Conservation (phyloP, 2,888 invertebrate species). For the Drosophila peninsularis region DNA sequence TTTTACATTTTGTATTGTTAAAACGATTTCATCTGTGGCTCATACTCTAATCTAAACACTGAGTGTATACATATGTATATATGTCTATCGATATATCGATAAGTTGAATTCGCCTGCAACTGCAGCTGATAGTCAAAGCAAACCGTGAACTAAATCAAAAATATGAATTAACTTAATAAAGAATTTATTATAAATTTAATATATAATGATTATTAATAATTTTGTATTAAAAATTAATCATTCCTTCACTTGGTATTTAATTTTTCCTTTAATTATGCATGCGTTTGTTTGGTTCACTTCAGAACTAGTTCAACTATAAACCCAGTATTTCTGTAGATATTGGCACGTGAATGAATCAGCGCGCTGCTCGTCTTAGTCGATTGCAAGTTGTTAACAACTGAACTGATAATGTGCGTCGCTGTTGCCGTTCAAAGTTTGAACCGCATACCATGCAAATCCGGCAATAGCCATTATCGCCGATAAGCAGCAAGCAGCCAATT, state of each 20-base stretch:
- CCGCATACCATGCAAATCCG: slow-evolving; percentile 56
- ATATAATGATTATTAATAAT: too few relatives aligned
- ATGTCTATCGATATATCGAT: slow-evolving; percentile 8
- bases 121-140: neutral
- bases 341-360: slow-evolving; percentile 37
- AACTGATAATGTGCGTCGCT: slow-evolving; percentile 47
- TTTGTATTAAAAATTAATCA: too few relatives aligned
- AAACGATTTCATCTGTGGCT: slow-evolving; percentile 7
- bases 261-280: neutral
- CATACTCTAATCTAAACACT: slow-evolving; percentile 6
- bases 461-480: slow-evolving; percentile 44
- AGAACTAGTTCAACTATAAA: slow-evolving; percentile 19
- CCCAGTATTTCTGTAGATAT: slow-evolving; percentile 4
- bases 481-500: slow-evolving; percentile 39
- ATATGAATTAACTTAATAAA: neutral
- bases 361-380: slow-evolving; percentile 15
- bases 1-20: slow-evolving; percentile 21
- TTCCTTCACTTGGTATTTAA: too few relatives aligned
- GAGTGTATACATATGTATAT: slow-evolving; percentile 8
- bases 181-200: neutral
- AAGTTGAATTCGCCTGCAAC: neutral
- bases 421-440: slow-evolving; percentile 53
- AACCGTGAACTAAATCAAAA: neutral
- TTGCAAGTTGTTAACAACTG: slow-evolving; percentile 45
- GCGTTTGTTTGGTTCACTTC: neutral